Conservation (phyloP, 1,140 invertebrate species). For the Holotrichia oblita region DNA sequence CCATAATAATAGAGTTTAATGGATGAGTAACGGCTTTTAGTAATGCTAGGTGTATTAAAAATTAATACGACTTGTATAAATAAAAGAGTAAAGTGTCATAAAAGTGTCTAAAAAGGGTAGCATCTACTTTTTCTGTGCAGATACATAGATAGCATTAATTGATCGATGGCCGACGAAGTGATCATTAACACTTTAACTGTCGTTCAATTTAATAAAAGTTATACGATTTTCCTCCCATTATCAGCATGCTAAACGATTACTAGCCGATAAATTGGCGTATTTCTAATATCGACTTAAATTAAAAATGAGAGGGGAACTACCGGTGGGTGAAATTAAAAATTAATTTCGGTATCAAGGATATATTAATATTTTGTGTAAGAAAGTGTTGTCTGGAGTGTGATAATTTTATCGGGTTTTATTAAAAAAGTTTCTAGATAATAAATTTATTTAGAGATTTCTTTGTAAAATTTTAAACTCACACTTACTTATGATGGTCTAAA, state of each 20-base stretch:
- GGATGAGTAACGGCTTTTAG: not conserved
- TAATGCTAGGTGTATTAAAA: not conserved
- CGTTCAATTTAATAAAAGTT: not conserved
- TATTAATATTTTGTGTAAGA: too few relatives aligned
- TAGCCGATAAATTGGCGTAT: not conserved
- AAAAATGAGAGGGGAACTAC: not conserved
- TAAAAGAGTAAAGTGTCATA: not conserved
- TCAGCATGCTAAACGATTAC: not conserved
- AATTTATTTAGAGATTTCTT: too few relatives aligned
- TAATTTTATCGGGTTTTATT: too few relatives aligned
- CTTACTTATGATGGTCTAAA: too few relatives aligned
- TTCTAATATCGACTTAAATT: not conserved
- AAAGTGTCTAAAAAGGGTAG: not conserved
- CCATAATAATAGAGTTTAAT: not conserved
- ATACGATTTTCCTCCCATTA: not conserved
- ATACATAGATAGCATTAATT: constrained; percentile 2
- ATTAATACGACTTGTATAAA: not conserved
- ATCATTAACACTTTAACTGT: not conserved
- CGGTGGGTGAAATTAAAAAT: too few relatives aligned
- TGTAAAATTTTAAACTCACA: too few relatives aligned
- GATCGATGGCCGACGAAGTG: not conserved
- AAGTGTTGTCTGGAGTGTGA: too few relatives aligned
- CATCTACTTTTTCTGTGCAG: not conserved
- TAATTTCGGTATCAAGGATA: too few relatives aligned
- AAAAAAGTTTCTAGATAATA: too few relatives aligned